phyloP scores from a whole-genome alignment of 2,888 invertebrate species.

The Taenaris catops region DNA sequence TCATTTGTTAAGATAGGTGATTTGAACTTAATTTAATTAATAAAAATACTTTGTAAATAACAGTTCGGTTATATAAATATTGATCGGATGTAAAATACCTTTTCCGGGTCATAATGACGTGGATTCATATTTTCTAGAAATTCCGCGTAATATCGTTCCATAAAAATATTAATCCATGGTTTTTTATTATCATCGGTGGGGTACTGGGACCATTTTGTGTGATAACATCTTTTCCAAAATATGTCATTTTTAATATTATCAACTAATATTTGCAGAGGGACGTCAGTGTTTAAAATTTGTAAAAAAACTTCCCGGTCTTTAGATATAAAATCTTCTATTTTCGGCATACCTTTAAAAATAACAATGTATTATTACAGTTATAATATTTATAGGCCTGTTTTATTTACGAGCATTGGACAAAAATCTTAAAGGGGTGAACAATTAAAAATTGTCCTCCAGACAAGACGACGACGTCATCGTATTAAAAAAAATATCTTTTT shows the following conservation, averaged over 20 bases:
- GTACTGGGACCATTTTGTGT: slow-evolving; percentile 50
- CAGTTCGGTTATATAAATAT: too few species aligned
- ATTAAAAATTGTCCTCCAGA: too few species aligned
- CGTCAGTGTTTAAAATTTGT: slow-evolving; percentile 55
- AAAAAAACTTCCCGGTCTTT: slow-evolving; percentile 65
- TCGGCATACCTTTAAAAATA: slow-evolving; percentile 45
- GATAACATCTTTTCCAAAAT: slow-evolving; percentile 70
- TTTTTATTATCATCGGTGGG: slow-evolving; percentile 41
- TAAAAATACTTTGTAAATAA: too few species aligned
- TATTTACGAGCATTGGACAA: too few species aligned
- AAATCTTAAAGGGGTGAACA: too few species aligned
- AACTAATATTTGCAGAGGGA: slow-evolving; percentile 60
- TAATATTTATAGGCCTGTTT: too few species aligned
- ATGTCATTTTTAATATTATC: slow-evolving; percentile 67
- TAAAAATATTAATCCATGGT: slow-evolving; percentile 63
- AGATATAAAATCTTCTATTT: slow-evolving; percentile 49
- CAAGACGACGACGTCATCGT: too few species aligned
- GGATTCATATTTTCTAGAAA: slow-evolving; percentile 71
- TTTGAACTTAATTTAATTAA: too few species aligned
- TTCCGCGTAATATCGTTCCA: slow-evolving; percentile 66
- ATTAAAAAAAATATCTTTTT: too few species aligned
- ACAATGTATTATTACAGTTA: slow-evolving; percentile 2
- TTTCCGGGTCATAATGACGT: slow-evolving; percentile 69
- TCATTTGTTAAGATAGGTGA: too few species aligned
- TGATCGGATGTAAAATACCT: too few species aligned